Percentiles rank a stretch among this genome's conserved stretches.
These are phyloP conservation scores for Anomalospiza imberbis DNA, from an alignment of 2,797 vertebrate genomes.

Conservation along the genomic window DNA sequence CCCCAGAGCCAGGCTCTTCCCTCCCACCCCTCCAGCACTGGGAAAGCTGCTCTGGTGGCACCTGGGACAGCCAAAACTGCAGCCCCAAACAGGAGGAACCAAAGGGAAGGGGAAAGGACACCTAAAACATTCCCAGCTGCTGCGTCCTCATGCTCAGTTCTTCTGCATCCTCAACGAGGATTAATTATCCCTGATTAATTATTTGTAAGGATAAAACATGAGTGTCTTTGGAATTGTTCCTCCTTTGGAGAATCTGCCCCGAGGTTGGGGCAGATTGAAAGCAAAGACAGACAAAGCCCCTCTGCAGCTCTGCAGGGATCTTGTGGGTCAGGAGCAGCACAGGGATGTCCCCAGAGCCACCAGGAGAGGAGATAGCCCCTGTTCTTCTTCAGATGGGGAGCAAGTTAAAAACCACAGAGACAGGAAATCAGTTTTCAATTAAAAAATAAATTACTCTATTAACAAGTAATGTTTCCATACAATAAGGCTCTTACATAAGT, in stretches of 20 bases:
- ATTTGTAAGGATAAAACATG: not conserved
- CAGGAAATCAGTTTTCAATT: not conserved
- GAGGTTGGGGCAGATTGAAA: not conserved
- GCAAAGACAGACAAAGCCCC: not conserved
- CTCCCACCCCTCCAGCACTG: not conserved
- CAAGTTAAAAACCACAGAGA: slow-evolving; percentile 41
- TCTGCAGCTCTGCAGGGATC: too few species aligned
- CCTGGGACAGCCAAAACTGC: not conserved
- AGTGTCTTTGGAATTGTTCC: not conserved
- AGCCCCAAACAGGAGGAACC: fast-evolving
- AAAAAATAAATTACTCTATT: slow-evolving; percentile 34
- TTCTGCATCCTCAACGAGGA: not conserved
- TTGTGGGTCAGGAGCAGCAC: not conserved
- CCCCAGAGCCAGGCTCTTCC: not conserved
- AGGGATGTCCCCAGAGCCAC: not conserved
- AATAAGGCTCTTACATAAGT: slow-evolving; percentile 15
- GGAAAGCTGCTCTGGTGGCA: not conserved
- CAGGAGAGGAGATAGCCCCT: not conserved
- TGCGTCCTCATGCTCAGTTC: not conserved
- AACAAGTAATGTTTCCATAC: not conserved
- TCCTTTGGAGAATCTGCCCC: not conserved
- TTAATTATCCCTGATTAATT: not conserved
- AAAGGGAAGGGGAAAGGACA: not conserved
- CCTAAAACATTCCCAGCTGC: not conserved
- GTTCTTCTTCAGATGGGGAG: not conserved